These are phyloP conservation scores for Aphidoletes aphidimyza DNA, from an alignment of 2,888 invertebrate species.

Conservation along the genomic window DNA sequence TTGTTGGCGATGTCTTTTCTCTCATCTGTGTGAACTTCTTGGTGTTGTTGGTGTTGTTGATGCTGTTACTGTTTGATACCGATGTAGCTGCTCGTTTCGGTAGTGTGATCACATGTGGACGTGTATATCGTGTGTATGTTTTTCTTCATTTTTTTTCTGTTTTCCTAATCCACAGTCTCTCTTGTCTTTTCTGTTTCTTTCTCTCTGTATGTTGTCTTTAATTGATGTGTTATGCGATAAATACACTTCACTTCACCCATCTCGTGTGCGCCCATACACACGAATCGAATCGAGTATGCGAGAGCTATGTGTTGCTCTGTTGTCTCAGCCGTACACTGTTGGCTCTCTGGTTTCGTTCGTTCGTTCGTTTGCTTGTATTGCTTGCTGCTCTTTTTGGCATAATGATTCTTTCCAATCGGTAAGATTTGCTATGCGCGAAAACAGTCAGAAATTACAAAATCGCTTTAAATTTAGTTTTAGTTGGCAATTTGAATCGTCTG, in stretches of 20 bases:
- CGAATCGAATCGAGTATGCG: neutral
- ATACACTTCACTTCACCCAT: constrained; percentile 53
- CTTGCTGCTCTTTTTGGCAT: constrained; percentile 52
- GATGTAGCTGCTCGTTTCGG: constrained; percentile 37
- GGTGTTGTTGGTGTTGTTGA: no score
- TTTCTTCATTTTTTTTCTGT: constrained; percentile 29
- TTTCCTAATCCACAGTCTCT: constrained; percentile 50
- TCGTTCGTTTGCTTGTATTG: neutral
- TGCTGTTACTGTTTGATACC: neutral
- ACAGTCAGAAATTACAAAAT: constrained; percentile 55
- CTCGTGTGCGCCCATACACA: neutral
- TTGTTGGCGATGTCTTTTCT: constrained; percentile 14
- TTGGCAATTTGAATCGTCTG: constrained; percentile 55
- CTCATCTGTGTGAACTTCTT: constrained; percentile 14
- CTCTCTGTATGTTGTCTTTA: constrained; percentile 44
- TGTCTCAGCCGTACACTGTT: neutral
- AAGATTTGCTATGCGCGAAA: constrained; percentile 54
- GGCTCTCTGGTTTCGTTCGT: no score
- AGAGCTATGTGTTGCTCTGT: constrained; percentile 36
- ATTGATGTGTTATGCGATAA: constrained; percentile 54
- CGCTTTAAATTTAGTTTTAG: constrained; percentile 55
- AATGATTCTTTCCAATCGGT: constrained; percentile 54
- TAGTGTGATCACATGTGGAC: constrained; percentile 40
- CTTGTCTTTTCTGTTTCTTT: constrained; percentile 37
- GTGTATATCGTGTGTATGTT: constrained; percentile 49